Conservation (phyloP, 2,113 vertebrate species). For the Chascanopsetta lugubris region DNA sequence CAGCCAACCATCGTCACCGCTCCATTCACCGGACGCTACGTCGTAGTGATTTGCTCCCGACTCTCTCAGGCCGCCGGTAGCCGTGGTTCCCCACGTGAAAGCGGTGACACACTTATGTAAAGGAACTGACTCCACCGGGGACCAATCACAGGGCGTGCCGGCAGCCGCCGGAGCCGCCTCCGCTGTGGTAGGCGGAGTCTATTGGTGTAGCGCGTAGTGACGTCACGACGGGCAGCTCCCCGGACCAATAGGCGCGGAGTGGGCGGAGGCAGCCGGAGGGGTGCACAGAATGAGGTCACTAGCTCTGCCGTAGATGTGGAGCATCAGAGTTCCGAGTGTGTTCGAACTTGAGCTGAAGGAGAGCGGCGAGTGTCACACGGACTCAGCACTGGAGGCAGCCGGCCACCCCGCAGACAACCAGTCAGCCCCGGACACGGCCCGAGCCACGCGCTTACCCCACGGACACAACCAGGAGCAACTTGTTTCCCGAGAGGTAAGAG, state of each 20-base stretch:
- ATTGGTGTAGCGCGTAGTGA: slow-evolving; percentile 16
- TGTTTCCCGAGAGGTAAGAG: too few relatives aligned
- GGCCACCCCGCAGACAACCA: background rate
- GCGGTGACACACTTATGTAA: slow-evolving; percentile 87
- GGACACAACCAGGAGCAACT: background rate
- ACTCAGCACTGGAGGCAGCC: background rate
- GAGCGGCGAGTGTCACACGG: slow-evolving; percentile 38
- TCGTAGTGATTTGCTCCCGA: slow-evolving; percentile 67
- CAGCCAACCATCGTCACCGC: slow-evolving; percentile 67
- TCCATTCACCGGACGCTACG: slow-evolving; percentile 65
- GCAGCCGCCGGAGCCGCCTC: rapidly evolving
- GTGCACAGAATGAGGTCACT: slow-evolving; percentile 73
- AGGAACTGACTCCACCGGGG: slow-evolving; percentile 63
- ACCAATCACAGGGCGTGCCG: slow-evolving; percentile 47
- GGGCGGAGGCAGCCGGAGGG: slow-evolving; percentile 8
- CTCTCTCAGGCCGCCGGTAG: slow-evolving; percentile 22
- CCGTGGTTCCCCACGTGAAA: slow-evolving; percentile 87
- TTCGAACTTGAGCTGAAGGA: slow-evolving; percentile 9
- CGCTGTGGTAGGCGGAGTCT: rapidly evolving
- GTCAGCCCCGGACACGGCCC: background rate
- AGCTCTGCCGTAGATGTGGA: slow-evolving; percentile 42
- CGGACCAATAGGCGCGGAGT: slow-evolving; percentile 62
- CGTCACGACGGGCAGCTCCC: background rate
- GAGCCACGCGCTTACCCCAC: background rate
- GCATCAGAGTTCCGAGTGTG: slow-evolving; percentile 27